These are phyloP conservation scores for Ceramica pisi DNA, from an alignment of 2,888 invertebrate species.

Conservation along the genomic window DNA sequence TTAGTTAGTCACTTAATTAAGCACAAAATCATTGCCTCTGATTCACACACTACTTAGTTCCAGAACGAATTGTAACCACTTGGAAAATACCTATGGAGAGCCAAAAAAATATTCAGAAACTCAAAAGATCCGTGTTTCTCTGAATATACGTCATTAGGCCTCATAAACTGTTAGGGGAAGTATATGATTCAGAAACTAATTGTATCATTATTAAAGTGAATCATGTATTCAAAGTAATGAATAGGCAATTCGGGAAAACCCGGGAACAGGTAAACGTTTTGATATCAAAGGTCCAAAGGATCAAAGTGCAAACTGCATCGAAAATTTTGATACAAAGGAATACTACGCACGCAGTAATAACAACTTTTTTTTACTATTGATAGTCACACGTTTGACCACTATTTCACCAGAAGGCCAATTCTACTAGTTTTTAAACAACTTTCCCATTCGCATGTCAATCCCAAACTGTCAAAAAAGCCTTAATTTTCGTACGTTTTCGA, in stretches of 20 bases:
- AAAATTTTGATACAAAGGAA: constrained; percentile 1
- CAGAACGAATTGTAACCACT: constrained; percentile 52
- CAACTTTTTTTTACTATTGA: too few relatives aligned
- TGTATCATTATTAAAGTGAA: constrained; percentile 74
- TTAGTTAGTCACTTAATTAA: constrained; percentile 20
- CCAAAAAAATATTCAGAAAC: constrained; percentile 43
- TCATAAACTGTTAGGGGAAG: constrained; percentile 69
- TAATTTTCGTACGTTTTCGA: too few relatives aligned
- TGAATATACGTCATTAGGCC: constrained; percentile 72
- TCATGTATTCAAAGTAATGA: constrained; percentile 69
- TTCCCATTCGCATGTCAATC: too few relatives aligned
- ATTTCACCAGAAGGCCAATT: too few relatives aligned
- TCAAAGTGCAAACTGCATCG: constrained; percentile 2
- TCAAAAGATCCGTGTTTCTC: constrained; percentile 64
- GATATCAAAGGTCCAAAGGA: constrained; percentile 14
- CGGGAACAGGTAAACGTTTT: constrained; percentile 59
- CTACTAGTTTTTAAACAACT: too few relatives aligned
- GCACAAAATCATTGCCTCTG: constrained; percentile 25
- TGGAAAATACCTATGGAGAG: constrained; percentile 36
- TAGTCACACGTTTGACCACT: too few relatives aligned
- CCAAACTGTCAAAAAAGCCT: too few relatives aligned
- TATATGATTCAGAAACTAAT: constrained; percentile 75
- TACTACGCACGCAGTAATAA: not conserved
- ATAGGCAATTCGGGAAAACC: constrained; percentile 71
- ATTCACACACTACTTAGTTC: constrained; percentile 41